Conservation (phyloP, 2,113 vertebrate genomes). For the Agapornis roseicollis region DNA sequence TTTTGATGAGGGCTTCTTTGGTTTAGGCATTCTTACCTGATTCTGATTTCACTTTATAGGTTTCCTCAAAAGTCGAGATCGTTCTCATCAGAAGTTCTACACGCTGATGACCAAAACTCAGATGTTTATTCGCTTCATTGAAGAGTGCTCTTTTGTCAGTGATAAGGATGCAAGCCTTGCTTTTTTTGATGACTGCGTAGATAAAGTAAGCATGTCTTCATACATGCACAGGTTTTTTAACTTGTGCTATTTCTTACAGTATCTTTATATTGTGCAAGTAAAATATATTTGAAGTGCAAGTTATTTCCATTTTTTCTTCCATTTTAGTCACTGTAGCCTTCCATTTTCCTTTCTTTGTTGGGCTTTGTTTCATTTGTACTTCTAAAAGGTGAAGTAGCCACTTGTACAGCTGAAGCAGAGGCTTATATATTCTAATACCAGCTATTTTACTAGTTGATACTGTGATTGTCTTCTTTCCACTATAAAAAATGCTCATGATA, state of each 20-base stretch:
- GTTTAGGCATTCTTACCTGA: background rate
- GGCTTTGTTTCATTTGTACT: background rate
- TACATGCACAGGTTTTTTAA: background rate
- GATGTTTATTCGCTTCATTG: constrained; percentile 99
- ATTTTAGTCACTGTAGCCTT: background rate
- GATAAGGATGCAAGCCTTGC: constrained; percentile 96
- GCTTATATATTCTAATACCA: background rate
- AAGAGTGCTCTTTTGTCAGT: constrained; percentile 98
- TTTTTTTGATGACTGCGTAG: constrained; percentile 98
- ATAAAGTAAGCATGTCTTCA: constrained; percentile 85
- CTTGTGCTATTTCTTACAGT: background rate
- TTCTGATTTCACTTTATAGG: constrained; percentile 71
- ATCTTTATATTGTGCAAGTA: background rate
- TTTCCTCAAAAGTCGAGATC: constrained; percentile 94
- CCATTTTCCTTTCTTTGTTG: background rate
- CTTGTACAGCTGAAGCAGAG: background rate
- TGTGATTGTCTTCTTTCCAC: background rate
- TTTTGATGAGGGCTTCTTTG: background rate
- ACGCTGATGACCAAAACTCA: constrained; percentile 97
- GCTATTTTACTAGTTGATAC: background rate
- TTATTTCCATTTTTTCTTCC: background rate
- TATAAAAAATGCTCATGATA: background rate
- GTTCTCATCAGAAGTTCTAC: constrained; percentile 98
- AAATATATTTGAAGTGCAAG: background rate
- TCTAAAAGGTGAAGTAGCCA: background rate